Conservation (phyloP, 1,140 invertebrate species). For the Saccostrea glomerata region DNA sequence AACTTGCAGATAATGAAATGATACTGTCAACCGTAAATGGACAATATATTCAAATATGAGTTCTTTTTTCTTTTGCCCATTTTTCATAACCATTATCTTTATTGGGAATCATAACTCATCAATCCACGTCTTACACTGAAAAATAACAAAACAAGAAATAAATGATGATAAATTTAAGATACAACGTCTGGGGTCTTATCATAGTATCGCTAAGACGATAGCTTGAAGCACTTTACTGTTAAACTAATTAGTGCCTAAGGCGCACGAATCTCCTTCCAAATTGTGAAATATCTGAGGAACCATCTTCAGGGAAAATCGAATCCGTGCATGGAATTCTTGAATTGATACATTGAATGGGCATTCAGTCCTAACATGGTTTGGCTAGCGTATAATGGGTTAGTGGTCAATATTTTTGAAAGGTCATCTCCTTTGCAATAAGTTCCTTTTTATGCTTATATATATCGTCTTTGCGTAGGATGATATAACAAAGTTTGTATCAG, state of each 20-base stretch:
- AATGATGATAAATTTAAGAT: conserved; percentile 33
- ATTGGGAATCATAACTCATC: neutral
- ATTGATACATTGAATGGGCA: neutral
- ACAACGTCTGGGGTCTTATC: conserved; percentile 7
- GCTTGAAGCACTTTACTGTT: conserved; percentile 1
- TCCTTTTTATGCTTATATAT: neutral
- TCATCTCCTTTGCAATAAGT: neutral
- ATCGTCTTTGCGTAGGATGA: neutral
- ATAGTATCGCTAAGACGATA: neutral
- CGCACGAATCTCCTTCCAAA: neutral
- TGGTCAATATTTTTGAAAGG: conserved; percentile 13
- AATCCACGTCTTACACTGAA: neutral
- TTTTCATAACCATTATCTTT: conserved; percentile 1
- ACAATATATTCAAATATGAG: neutral
- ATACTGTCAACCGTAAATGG: neutral
- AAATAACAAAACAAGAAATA: conserved; percentile 7
- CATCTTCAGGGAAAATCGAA: conserved; percentile 22
- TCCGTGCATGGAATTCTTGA: conserved; percentile 10
- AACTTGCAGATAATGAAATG: neutral
- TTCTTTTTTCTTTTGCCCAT: neutral
- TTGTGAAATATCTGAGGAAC: conserved; percentile 17
- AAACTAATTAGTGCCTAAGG: conserved; percentile 15
- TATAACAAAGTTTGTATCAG: neutral
- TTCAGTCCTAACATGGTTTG: neutral
- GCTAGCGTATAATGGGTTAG: neutral